Conservation (phyloP, 1,140 invertebrate species). For the Pristionchus pacificus region DNA sequence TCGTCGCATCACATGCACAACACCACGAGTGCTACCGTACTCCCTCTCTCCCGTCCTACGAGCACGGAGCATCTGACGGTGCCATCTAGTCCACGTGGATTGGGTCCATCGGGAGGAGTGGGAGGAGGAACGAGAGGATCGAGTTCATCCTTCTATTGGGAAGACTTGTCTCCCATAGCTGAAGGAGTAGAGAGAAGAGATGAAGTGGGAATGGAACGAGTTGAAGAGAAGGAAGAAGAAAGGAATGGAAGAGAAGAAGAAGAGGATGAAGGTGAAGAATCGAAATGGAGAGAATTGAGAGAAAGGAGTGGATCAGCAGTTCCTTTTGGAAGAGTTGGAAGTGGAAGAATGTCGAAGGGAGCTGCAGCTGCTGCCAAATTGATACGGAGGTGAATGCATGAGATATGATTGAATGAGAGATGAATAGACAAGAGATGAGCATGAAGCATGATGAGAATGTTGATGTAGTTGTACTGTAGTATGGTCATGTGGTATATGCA, state of each 20-base stretch:
- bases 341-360: constrained; percentile 1
- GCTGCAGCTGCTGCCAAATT: constrained; percentile 8
- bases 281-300: background rate
- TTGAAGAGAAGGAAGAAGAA: background rate
- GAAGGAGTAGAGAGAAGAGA: constrained; percentile 9
- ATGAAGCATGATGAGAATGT: no score
- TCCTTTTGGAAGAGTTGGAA: constrained; percentile 2
- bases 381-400: constrained; percentile 5
- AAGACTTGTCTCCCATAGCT: constrained; percentile 15
- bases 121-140: no score
- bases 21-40: background rate
- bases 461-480: no score
- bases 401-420: background rate
- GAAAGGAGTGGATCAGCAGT: constrained; percentile 11
- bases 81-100: background rate
- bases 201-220: background rate
- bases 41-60: constrained; percentile 1
- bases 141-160: background rate
- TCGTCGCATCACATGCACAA: background rate
- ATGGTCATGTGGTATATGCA: no score
- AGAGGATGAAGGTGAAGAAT: background rate
- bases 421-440: no score
- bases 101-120: no score
- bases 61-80: background rate
- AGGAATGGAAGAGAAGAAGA: background rate